Base-by-base conservation (phyloP, 2,797 vertebrate species). In the Pseudochromis fuscus region DNA sequence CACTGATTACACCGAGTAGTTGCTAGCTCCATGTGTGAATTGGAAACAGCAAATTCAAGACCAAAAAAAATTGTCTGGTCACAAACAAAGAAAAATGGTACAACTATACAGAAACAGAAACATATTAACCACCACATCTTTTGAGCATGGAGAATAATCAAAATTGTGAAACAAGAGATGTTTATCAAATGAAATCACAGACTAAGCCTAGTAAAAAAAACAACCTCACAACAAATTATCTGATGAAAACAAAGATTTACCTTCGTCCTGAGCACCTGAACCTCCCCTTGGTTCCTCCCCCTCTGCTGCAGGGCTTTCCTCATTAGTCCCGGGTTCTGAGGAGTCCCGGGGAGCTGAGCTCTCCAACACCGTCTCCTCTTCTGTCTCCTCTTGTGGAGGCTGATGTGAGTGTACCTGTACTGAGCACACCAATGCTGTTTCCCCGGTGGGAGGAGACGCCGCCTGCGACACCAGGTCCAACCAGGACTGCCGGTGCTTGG, bases 401-500 rank as follows among this genome's bases (percentile, higher is more conserved):
- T 77, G 87, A 24, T 85, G 91, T 0, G 85, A 79, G 67, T 95
- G 94, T 27, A 95, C 81, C 76, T 95, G 94, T 18, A 90, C 91
- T 0, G 94, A 93, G 66, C 94, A 94, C 2, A 94, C 88, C 59
- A 93, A 59, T 2, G 91, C 88, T 0, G 90, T 88, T 42, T 93
- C 95, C 40, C 86, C 91, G 1, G 73, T 7, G 2, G 93, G 87
- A 0, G 83, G 72, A n/a, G 91, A 53, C 0, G 93, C 91, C 0
- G 93, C 91, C 69, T 93, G 95, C 15, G 93, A 92, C 40, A 94
- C 94, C 0, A 93, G 81, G 77, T 96, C 92, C 9, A 94, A 81
- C 94, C 95, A 95, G 30, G 95, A 96, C 77, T 94, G 95, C 50
- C 94, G 94, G 11, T 95, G 95, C 86, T 96, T 96, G 76, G 94